Percentiles rank a stretch among this genome's conserved stretches.
These are phyloP conservation scores for Brachionus sp. DNA, from an alignment of 1,140 invertebrate species.

Conservation along the genomic window DNA sequence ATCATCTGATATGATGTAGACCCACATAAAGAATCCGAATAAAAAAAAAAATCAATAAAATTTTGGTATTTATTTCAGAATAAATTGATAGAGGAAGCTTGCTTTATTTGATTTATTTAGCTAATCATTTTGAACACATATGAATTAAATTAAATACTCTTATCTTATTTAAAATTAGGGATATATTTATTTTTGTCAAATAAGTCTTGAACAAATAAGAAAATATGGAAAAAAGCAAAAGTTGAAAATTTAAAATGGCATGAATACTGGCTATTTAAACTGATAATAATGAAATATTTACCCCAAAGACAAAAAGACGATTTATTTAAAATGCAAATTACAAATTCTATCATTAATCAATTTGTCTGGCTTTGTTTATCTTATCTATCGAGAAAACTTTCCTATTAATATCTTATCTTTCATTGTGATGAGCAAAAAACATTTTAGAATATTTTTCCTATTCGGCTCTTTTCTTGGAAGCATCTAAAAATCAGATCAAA, in stretches of 20 bases:
- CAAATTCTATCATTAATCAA: slow-evolving; percentile 23
- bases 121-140: no score
- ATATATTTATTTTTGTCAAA: no score
- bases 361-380: not conserved
- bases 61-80: no score
- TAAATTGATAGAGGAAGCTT: no score
- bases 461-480: not conserved
- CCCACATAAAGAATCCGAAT: no score
- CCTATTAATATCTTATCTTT: not conserved
- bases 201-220: no score
- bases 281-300: not conserved
- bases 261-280: not conserved
- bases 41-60: no score
- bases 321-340: slow-evolving; percentile 41
- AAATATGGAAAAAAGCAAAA: no score
- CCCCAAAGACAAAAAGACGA: slow-evolving; percentile 28
- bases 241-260: not conserved
- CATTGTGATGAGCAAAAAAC: not conserved
- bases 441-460: not conserved
- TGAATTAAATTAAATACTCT: no score
- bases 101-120: no score
- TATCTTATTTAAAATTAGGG: no score
- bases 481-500: slow-evolving; percentile 13
- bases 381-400: not conserved
- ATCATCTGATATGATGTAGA: no score